These are phyloP conservation scores for Antrozous pallidus DNA, from an alignment of 2,797 vertebrate species.

Conservation along the genomic window DNA sequence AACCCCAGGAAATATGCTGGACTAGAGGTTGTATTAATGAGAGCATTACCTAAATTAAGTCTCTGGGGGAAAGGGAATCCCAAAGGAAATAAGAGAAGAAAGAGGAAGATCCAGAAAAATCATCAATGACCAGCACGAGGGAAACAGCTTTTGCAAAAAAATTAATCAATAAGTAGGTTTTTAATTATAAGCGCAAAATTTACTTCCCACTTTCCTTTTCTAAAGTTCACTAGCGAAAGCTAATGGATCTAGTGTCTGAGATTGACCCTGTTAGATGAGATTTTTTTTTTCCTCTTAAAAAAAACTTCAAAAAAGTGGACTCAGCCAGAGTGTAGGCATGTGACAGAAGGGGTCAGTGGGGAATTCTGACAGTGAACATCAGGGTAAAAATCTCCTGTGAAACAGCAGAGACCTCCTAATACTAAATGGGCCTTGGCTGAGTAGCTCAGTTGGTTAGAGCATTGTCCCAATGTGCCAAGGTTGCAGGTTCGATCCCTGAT, in stretches of 20 bases:
- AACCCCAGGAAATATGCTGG: conserved; percentile 55
- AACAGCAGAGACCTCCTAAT: neutral
- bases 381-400: neutral
- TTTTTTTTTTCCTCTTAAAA: neutral
- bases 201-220: neutral
- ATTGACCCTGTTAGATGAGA: neutral
- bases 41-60: conserved; percentile 42
- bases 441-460: neutral
- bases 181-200: conserved; percentile 19
- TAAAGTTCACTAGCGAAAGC: neutral
- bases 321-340: neutral
- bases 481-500: neutral
- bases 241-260: neutral
- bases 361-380: neutral
- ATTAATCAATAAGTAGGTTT: neutral
- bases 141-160: neutral
- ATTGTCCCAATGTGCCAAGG: neutral
- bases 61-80: neutral
- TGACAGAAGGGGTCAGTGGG: neutral
- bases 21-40: conserved; percentile 22
- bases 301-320: neutral
- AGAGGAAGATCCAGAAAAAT: conserved; percentile 43
- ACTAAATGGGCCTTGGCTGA: neutral
- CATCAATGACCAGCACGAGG: conserved; percentile 21
- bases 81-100: conserved; percentile 32